These are phyloP conservation scores for Atrina japonica DNA, from an alignment of 2,888 invertebrate species.

Conservation along the genomic window DNA sequence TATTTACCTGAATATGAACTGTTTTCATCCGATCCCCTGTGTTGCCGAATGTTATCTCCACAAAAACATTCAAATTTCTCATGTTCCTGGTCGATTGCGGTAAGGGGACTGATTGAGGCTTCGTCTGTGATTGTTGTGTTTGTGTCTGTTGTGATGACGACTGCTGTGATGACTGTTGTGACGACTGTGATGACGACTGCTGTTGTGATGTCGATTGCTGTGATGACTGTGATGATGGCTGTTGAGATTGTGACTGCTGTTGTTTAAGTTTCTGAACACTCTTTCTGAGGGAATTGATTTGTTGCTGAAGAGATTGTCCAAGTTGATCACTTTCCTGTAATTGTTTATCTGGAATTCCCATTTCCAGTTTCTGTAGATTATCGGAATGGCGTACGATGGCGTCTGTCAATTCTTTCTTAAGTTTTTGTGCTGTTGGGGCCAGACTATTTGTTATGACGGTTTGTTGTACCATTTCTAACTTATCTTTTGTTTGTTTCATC, in stretches of 20 bases:
- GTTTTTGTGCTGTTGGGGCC: no score
- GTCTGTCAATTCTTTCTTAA: no score
- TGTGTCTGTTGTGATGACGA: no score
- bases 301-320: background rate
- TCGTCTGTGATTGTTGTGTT: no score
- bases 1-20: no score
- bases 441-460: background rate
- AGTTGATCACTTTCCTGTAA: background rate
- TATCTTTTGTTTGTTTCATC: background rate
- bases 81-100: no score
- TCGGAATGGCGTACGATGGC: no score
- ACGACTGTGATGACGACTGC: background rate
- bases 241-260: background rate
- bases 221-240: no score
- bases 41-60: no score
- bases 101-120: no score
- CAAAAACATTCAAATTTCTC: no score
- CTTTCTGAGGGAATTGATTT: background rate
- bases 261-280: background rate
- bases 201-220: background rate
- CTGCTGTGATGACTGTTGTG: background rate
- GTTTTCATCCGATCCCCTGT: no score
- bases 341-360: background rate
- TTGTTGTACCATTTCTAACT: background rate
- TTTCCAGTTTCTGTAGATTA: background rate